Base-by-base conservation (phyloP, 2,888 invertebrate genomes). In the Theodoxus fluviatilis region DNA sequence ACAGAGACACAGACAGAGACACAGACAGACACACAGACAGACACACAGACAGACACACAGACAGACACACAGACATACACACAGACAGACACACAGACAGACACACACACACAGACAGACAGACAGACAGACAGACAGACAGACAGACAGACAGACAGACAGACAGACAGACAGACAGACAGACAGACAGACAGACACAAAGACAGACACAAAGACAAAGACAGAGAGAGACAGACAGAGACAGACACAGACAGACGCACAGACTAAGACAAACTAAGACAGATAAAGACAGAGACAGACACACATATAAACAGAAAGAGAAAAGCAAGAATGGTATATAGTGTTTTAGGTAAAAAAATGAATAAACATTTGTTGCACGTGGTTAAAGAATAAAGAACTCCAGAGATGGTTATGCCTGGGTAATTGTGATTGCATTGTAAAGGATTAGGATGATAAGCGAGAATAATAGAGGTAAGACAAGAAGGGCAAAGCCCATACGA, bases 101-200 rank as follows among this genome's bases (percentile, higher is more conserved):
- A 12, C 15, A 43, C 43, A 43, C 9, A 15, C 9, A 15, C 43
- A 43, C 15, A 7, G 18, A 43, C 43, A 43, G 9, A 7, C 43
- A 43, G 25, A 3, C 12, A 7, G 37, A 37, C 68, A 68, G 70
- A 69, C 68, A 70, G 70, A 69, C 40, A 70, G 68, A 70, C 28
- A 68, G 67, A 70, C 68, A 64, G 63, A 67, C 65, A 64, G 63
- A 69, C 33, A 37, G 35, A 69, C 65, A 67, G 64, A 67, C 37
- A 67, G 69, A 67, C n/a, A 67, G 69, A 67, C 35, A 67, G 66
- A 38, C 0, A 67, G 49, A 33, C 2, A 33, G 15, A 18, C 33
- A 55, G 28, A 55, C 12, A 22, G 9, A 25, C 25, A 55, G 3
- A 15, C 55, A 55, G 2, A 2, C 55, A 25, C 55, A 9, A 18